These are phyloP conservation scores for Turritopsis dohrnii DNA, from an alignment of 30 jellyfish, hydroid and myxozoan species.

Conservation along the genomic window DNA sequence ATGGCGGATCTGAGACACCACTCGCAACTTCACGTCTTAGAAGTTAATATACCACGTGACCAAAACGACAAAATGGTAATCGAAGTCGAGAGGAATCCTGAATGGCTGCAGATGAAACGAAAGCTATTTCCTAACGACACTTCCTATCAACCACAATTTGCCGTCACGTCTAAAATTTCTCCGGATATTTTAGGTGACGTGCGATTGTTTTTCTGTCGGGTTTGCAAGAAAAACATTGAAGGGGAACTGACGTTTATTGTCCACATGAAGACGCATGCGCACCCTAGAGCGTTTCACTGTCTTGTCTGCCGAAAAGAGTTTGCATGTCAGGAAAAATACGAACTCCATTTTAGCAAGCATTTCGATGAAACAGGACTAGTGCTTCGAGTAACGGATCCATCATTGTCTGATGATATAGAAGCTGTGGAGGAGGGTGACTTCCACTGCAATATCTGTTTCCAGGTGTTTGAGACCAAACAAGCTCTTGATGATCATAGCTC, in stretches of 20 bases:
- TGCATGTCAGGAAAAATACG: not conserved
- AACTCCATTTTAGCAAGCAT: constrained; percentile 7
- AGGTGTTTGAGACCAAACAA: constrained; percentile 20
- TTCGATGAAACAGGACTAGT: constrained; percentile 1
- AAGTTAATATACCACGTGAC: constrained; percentile 31
- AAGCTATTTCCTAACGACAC: constrained; percentile 20
- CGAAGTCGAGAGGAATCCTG: constrained; percentile 5
- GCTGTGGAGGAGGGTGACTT: not conserved
- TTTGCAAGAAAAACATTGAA: constrained; percentile 34
- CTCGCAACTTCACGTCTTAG: constrained; percentile 38
- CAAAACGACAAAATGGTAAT: constrained; percentile 33
- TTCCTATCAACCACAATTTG: constrained; percentile 20
- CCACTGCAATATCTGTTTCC: constrained; percentile 16
- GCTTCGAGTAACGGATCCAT: not conserved
- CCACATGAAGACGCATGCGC: constrained; percentile 27
- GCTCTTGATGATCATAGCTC: constrained; percentile 20
- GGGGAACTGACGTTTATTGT: constrained; percentile 40
- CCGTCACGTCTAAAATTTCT: not conserved
- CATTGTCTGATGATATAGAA: not conserved
- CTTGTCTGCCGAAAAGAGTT: constrained; percentile 11
- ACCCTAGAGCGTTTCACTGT: constrained; percentile 16
- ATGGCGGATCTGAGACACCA: constrained; percentile 8
- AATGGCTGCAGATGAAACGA: not conserved
- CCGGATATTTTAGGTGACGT: constrained; percentile 21
- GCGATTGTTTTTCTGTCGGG: constrained; percentile 30